A percentile compares a stretch with the other conserved stretches of the same genome.
Evolutionary conservation across 2,888 invertebrate genomes (phyloP).

Genomic region (Ornithoptera priamus): DNA sequence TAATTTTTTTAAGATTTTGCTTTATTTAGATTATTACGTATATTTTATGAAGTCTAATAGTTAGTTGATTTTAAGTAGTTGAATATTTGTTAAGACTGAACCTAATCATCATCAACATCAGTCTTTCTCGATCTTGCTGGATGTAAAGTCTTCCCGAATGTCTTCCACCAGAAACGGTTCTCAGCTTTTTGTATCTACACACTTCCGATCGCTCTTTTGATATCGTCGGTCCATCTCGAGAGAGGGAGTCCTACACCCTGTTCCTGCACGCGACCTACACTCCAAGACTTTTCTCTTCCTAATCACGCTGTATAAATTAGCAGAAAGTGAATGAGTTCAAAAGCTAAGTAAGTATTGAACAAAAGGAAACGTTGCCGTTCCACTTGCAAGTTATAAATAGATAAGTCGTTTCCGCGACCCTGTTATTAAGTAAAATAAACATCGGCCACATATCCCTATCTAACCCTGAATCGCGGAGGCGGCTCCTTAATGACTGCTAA

Average conservation of each 20-base stretch:
- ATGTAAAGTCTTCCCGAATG: too few species aligned
- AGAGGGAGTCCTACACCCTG: too few species aligned
- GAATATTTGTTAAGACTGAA: too few species aligned
- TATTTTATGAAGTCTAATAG: not conserved
- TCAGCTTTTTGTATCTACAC: too few species aligned
- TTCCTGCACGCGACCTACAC: too few species aligned
- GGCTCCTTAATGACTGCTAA: conserved; percentile 76
- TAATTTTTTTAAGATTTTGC: too few species aligned
- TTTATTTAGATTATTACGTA: not conserved
- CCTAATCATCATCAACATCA: not conserved
- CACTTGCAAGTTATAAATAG: conserved; percentile 49
- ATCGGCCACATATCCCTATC: conserved; percentile 65
- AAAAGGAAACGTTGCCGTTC: conserved; percentile 27
- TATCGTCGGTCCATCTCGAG: too few species aligned
- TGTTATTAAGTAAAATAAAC: conserved; percentile 67
- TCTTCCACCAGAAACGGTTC: too few species aligned
- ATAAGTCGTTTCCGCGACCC: conserved; percentile 44
- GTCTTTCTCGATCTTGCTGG: too few species aligned
- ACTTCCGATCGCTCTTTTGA: too few species aligned
- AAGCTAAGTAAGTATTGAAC: conserved; percentile 7
- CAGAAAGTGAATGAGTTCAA: not conserved
- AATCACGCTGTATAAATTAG: not conserved
- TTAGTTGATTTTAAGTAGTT: too few species aligned
- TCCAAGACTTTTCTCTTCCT: too few species aligned
- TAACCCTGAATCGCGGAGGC: conserved; percentile 72